These are phyloP conservation scores for Chelidonichthys spinosus DNA, from an alignment of 2,797 vertebrate genomes.

Conservation along the genomic window DNA sequence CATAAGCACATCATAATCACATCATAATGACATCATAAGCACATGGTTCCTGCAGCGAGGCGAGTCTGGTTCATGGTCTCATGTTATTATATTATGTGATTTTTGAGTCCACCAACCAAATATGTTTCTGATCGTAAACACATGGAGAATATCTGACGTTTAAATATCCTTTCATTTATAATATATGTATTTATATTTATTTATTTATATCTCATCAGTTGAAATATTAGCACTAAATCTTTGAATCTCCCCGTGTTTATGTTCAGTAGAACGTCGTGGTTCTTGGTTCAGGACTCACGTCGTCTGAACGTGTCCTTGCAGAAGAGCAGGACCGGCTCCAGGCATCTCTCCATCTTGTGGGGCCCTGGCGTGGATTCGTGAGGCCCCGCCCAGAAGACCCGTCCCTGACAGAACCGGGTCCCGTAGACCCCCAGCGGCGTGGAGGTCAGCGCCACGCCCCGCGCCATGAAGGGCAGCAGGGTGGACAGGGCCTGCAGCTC, in stretches of 20 bases:
- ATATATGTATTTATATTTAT: no score
- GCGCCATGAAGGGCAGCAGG: slow-evolving; percentile 86
- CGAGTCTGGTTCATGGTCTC: no score
- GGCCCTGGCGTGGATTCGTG: slow-evolving; percentile 55
- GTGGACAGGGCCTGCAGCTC: slow-evolving; percentile 66
- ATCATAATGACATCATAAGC: no score
- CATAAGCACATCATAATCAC: no score
- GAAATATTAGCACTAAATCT: neutral
- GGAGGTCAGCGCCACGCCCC: slow-evolving; percentile 86
- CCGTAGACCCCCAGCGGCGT: slow-evolving; percentile 85
- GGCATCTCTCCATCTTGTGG: slow-evolving; percentile 83
- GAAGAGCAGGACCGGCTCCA: slow-evolving; percentile 80
- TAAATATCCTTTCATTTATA: no score
- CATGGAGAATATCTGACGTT: no score
- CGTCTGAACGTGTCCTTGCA: slow-evolving; percentile 78
- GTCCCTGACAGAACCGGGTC: slow-evolving; percentile 83
- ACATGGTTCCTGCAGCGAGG: no score
- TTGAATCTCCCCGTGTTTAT: no score
- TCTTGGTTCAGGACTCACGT: slow-evolving; percentile 68
- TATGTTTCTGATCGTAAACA: neutral
- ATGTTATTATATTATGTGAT: no score
- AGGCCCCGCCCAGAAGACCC: slow-evolving; percentile 87
- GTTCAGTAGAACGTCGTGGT: no score
- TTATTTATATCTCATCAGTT: no score
- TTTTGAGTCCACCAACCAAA: no score